Evolutionary conservation across 2,113 vertebrate genomes (phyloP).

Genomic region (Tringa solitaria): DNA sequence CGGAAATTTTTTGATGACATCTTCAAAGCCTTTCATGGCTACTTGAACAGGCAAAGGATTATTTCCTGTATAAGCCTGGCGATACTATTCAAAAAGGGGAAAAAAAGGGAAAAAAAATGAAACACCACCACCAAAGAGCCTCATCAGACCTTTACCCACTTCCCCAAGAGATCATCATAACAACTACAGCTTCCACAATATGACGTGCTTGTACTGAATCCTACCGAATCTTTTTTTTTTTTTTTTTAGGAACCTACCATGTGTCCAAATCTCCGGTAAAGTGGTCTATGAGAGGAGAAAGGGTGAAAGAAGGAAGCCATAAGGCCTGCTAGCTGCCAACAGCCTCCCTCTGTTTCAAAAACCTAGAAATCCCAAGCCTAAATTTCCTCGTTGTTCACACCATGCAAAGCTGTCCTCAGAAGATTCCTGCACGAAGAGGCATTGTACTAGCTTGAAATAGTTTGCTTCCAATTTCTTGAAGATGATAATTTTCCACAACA

Average conservation of each 20-base stretch:
- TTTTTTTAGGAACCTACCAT: neutral
- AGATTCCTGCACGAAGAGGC: neutral
- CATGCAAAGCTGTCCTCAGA: neutral
- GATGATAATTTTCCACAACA: neutral
- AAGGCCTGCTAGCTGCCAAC: neutral
- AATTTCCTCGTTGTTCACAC: neutral
- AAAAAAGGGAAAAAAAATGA: neutral
- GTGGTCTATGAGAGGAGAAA: neutral
- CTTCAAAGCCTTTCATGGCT: constrained; percentile 96
- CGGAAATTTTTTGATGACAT: constrained; percentile 92
- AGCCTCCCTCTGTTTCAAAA: neutral
- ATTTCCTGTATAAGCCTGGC: constrained; percentile 97
- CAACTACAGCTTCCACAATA: neutral
- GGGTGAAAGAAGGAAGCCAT: neutral
- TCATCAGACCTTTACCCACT: neutral
- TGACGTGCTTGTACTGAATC: neutral
- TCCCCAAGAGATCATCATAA: neutral
- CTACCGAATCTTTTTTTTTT: neutral
- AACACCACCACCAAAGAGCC: neutral
- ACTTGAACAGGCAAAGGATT: constrained; percentile 91
- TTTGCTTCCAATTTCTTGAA: neutral
- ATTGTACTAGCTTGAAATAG: neutral
- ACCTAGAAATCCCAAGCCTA: neutral
- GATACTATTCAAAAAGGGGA: constrained; percentile 79
- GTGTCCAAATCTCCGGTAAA: neutral